These are phyloP conservation scores for Cyprinus carpio DNA, from an alignment of 2,113 vertebrate species.

Conservation along the genomic window DNA sequence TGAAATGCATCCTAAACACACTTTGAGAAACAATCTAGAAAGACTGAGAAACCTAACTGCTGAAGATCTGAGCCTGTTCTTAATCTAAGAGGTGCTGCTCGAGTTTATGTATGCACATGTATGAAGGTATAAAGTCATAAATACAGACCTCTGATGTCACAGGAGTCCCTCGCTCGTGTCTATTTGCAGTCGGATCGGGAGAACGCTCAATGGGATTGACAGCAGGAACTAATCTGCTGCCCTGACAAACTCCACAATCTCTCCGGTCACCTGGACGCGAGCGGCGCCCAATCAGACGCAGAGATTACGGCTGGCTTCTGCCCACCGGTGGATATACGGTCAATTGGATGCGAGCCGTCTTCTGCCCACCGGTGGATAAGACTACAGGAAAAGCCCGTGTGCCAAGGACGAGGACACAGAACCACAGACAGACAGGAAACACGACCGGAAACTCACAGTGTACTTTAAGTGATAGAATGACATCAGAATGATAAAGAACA, in stretches of 20 bases:
- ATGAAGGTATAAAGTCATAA: slow-evolving; percentile 10
- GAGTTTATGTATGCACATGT: no score
- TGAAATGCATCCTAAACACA: not conserved
- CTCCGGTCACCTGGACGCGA: not conserved
- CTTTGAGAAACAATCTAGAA: not conserved
- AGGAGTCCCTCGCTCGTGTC: slow-evolving; percentile 30
- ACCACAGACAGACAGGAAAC: not conserved
- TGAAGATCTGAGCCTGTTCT: not conserved
- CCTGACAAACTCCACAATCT: not conserved
- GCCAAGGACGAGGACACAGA: slow-evolving; percentile 20
- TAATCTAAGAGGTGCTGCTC: not conserved
- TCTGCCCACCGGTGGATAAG: not conserved
- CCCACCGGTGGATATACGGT: not conserved
- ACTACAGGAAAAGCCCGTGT: not conserved
- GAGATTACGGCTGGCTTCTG: slow-evolving; percentile 25
- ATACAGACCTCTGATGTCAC: slow-evolving; percentile 19
- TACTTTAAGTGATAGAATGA: not conserved
- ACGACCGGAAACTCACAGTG: not conserved
- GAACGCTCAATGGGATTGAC: slow-evolving; percentile 54
- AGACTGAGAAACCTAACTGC: no score
- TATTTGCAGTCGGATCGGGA: slow-evolving; percentile 51
- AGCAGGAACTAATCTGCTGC: slow-evolving; percentile 44
- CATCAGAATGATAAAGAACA: no score
- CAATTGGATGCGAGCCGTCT: no score
- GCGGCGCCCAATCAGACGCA: slow-evolving; percentile 37